A percentile compares a stretch with the other conserved stretches of the same genome.
These are phyloP conservation scores for Pseudochaenichthys georgianus DNA, from an alignment of 2,797 vertebrate species.

Conservation along the genomic window DNA sequence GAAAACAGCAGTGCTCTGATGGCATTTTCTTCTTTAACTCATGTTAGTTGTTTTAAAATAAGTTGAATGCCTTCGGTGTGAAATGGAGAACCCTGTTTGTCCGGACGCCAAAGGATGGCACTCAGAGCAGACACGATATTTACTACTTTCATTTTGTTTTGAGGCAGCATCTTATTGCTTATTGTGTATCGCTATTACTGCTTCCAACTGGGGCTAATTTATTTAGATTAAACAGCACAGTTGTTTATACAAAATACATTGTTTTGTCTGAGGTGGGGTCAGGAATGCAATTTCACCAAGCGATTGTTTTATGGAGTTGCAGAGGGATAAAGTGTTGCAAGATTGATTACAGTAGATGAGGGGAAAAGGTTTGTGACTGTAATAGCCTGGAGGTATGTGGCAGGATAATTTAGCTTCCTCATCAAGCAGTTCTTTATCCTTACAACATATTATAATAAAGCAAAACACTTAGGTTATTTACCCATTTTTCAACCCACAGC, in stretches of 20 bases:
- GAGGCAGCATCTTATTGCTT: slow-evolving; percentile 81
- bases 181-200: slow-evolving; percentile 84
- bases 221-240: slow-evolving; percentile 85
- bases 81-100: slow-evolving; percentile 43
- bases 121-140: slow-evolving; percentile 78
- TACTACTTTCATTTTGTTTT: slow-evolving; percentile 86
- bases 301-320: slow-evolving; percentile 67
- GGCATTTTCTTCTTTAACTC: slow-evolving; percentile 48
- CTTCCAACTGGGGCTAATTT: slow-evolving; percentile 87
- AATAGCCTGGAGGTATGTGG: slow-evolving; percentile 21
- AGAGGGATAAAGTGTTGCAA: slow-evolving; percentile 60
- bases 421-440: neutral
- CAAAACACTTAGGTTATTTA: neutral
- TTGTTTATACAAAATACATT: slow-evolving; percentile 72
- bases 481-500: neutral
- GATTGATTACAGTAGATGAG: slow-evolving; percentile 46
- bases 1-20: slow-evolving; percentile 26
- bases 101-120: slow-evolving; percentile 51
- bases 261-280: slow-evolving; percentile 60
- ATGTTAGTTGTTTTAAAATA: slow-evolving; percentile 59
- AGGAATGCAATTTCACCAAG: slow-evolving; percentile 62
- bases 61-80: slow-evolving; percentile 61
- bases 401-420: slow-evolving; percentile 18
- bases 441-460: neutral
- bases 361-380: slow-evolving; percentile 13